Evolutionary conservation across 2,113 vertebrate species (phyloP).

Genomic region (Dicaeum eximium): DNA sequence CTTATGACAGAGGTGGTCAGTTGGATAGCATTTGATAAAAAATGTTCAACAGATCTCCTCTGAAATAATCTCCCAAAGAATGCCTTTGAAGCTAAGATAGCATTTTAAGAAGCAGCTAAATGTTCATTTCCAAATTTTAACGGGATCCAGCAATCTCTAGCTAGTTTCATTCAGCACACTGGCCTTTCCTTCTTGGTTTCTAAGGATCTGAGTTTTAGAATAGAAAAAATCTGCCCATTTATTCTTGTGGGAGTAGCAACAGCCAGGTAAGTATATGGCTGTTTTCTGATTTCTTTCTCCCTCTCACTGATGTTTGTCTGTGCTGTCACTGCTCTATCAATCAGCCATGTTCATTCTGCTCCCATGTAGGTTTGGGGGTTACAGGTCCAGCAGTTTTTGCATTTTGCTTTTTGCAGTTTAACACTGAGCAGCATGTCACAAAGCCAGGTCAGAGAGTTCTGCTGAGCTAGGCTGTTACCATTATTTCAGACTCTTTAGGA

Average conservation of each 20-base stretch:
- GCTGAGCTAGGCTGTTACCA: not conserved
- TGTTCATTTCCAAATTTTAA: not conserved
- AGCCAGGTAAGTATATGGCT: slow-evolving; percentile 66
- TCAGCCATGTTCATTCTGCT: slow-evolving; percentile 54
- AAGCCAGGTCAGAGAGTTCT: not conserved
- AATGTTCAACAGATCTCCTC: not conserved
- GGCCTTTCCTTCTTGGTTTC: not conserved
- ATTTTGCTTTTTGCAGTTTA: slow-evolving; percentile 49
- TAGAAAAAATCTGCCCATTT: not conserved
- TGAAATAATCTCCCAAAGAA: not conserved
- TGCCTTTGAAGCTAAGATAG: not conserved
- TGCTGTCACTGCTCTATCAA: slow-evolving; percentile 67
- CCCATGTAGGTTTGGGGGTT: slow-evolving; percentile 49
- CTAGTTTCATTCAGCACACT: not conserved
- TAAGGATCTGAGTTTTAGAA: not conserved
- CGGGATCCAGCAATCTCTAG: not conserved
- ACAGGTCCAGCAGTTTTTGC: slow-evolving; percentile 47
- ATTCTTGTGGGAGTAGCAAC: slow-evolving; percentile 53
- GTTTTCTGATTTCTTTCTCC: slow-evolving; percentile 49
- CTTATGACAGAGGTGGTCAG: not conserved
- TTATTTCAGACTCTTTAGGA: not conserved
- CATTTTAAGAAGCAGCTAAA: not conserved
- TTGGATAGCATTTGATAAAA: not conserved
- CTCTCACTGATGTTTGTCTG: slow-evolving; percentile 57
- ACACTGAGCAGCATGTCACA: slow-evolving; percentile 21